These are phyloP conservation scores for Stylophora pistillata DNA, from an alignment of 64 coral and sea anemone species.

Conservation along the genomic window DNA sequence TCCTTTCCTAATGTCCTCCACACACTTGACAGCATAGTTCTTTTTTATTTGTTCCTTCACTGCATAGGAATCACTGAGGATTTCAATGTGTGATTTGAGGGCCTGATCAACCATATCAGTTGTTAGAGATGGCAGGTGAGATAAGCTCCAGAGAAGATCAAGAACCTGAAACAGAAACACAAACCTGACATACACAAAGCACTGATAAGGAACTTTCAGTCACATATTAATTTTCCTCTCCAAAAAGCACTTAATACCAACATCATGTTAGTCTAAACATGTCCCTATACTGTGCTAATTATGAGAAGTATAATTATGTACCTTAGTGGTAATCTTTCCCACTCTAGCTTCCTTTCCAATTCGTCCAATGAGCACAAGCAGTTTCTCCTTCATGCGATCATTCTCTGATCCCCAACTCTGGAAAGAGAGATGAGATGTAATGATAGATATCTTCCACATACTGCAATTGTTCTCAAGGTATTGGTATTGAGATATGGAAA, in stretches of 20 bases:
- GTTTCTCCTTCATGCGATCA: constrained; percentile 95
- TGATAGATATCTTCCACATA: background rate
- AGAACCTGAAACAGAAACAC: constrained; percentile 49
- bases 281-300: no score
- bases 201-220: no score
- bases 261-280: no score
- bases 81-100: constrained; percentile 89
- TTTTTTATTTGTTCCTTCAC: constrained; percentile 95
- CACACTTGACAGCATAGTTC: constrained; percentile 90
- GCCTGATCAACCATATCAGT: constrained; percentile 93
- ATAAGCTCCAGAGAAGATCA: constrained; percentile 85
- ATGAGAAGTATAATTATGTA: background rate
- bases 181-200: background rate
- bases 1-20: constrained; percentile 87
- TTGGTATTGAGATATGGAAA: no score
- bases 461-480: background rate
- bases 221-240: no score
- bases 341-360: constrained; percentile 94
- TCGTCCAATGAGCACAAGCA: constrained; percentile 84
- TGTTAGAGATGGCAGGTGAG: constrained; percentile 83
- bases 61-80: constrained; percentile 85
- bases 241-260: no score
- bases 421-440: background rate
- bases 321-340: constrained; percentile 89
- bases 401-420: constrained; percentile 88